Conservation (phyloP, 2,113 vertebrate genomes). For the Rattus rattus region DNA sequence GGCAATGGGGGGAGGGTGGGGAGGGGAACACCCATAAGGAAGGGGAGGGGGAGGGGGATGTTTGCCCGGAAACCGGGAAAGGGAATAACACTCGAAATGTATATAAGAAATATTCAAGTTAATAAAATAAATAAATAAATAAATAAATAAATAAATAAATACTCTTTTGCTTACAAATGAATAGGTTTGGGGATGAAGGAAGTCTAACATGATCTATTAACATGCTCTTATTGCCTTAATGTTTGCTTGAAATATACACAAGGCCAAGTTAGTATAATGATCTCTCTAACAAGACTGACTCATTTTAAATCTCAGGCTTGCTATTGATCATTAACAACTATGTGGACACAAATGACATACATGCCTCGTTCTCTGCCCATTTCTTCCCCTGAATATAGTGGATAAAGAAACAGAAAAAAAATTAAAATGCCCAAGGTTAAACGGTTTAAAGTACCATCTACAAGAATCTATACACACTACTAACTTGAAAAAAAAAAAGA, state of each 20-base stretch:
- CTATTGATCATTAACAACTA: background rate
- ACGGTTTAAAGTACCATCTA: conserved; percentile 24
- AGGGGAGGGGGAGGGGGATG: too few species aligned
- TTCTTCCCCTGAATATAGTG: background rate
- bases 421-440: background rate
- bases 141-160: too few species aligned
- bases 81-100: too few species aligned
- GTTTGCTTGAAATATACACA: background rate
- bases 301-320: background rate
- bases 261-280: background rate
- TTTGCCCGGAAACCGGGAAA: too few species aligned
- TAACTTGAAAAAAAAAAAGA: background rate
- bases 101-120: too few species aligned
- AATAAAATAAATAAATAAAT: too few species aligned
- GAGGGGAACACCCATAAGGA: too few species aligned
- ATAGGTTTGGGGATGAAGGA: background rate
- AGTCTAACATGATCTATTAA: background rate
- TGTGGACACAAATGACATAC: background rate
- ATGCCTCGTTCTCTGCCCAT: background rate
- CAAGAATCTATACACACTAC: background rate
- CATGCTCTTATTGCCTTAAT: background rate
- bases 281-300: background rate
- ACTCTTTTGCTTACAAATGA: background rate
- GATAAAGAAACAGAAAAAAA: background rate
- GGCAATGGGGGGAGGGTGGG: too few species aligned